Conservation (phyloP, 2,797 vertebrate genomes). For the Galagoides demidoff region DNA sequence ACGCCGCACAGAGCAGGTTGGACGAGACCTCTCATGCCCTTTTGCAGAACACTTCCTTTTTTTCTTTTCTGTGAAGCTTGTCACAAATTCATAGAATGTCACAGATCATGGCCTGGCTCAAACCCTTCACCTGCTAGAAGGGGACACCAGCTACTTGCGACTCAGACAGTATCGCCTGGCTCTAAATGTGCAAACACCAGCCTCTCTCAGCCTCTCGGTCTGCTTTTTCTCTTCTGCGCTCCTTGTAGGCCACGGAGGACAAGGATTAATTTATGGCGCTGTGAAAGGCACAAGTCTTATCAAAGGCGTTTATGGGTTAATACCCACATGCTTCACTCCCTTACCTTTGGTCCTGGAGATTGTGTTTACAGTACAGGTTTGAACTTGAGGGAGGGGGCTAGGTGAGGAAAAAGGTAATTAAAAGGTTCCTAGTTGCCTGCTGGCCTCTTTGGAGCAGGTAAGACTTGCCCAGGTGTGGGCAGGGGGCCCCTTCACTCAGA, state of each 20-base stretch:
- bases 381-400: conserved; percentile 78
- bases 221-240: conserved; percentile 83
- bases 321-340: conserved; percentile 76
- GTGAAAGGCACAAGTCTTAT: conserved; percentile 86
- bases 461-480: conserved; percentile 81
- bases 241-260: conserved; percentile 78
- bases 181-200: conserved; percentile 51
- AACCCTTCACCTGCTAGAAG: background rate
- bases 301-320: conserved; percentile 81
- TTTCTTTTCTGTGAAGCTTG: background rate
- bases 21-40: background rate
- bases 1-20: background rate
- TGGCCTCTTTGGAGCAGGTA: conserved; percentile 83
- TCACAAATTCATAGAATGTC: background rate
- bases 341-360: conserved; percentile 88
- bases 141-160: background rate
- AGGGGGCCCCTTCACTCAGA: conserved; percentile 80
- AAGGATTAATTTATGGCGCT: conserved; percentile 86
- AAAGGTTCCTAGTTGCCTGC: conserved; percentile 75
- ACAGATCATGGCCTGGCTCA: background rate
- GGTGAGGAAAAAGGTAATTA: conserved; percentile 77
- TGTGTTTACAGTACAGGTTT: conserved; percentile 81
- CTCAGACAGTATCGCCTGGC: conserved; percentile 12
- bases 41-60: background rate
- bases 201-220: conserved; percentile 71